These are phyloP conservation scores for Trogon melanurus DNA, from an alignment of 2,113 vertebrate genomes.

Conservation along the genomic window DNA sequence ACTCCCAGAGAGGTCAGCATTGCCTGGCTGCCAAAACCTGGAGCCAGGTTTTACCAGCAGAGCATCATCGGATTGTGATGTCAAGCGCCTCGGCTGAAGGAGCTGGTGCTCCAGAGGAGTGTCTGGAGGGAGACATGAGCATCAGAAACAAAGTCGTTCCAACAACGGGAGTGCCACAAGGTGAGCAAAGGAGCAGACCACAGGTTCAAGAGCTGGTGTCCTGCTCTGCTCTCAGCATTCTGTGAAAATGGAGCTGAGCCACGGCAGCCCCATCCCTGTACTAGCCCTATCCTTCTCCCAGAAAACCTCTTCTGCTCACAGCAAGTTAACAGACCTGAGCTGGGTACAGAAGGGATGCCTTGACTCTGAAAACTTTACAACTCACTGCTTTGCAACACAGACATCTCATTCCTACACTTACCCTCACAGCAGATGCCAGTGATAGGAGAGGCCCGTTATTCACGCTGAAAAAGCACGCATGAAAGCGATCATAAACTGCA, in stretches of 20 bases:
- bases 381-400: not conserved
- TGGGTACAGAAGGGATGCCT: not conserved
- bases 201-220: not conserved
- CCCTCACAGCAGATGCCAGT: not conserved
- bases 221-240: not conserved
- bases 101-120: not conserved
- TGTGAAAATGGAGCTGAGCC: not conserved
- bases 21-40: not conserved
- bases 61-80: fast-evolving
- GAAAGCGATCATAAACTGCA: not conserved
- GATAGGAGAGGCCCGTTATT: not conserved
- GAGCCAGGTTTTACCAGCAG: not conserved
- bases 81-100: not conserved
- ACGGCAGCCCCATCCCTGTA: too few species aligned
- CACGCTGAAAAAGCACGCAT: not conserved
- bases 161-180: not conserved
- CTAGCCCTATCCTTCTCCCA: not conserved
- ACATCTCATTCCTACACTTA: not conserved
- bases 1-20: not conserved
- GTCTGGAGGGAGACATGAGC: not conserved
- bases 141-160: not conserved
- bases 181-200: not conserved
- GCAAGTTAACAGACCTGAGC: not conserved
- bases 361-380: not conserved
- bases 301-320: not conserved